Base-by-base conservation (phyloP, 2,888 invertebrate genomes). In the Caprella mutica region DNA sequence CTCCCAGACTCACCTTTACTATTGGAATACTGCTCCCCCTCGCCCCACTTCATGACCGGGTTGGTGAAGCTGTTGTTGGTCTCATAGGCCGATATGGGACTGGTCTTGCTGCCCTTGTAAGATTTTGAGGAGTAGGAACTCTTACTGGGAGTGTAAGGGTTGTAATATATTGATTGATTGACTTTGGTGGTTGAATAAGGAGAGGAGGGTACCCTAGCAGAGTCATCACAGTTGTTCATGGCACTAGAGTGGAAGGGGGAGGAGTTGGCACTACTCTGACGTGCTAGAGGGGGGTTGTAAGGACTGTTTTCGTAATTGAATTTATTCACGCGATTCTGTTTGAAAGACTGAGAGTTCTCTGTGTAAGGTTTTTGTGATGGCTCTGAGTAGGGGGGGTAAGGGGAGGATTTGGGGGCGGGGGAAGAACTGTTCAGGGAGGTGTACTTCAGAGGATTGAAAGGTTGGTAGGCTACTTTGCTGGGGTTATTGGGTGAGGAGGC, bases 11-110 rank as follows among this genome's bases (percentile, higher is more conserved):
- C 58, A 54, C 58, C 58, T 43, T 58, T 54, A 54, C 58, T 54
- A 58, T 55, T 55, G 54, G 33, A 50, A 58, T 30, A 30, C 8
- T 8, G 5, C 9, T n/a, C 44, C 44, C 24, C 44, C n/a, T n/a
- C n/a, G n/a, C n/a, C n/a, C n/a, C 51, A 24, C 39, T 33, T 26
- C 52, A n/a, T 26, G 54, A 50, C 42, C 43, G 46, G 33, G 27
- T 35, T 55, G 58, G 54, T 58, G 58, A 55, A 58, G 54, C 55
- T 50, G 42, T 51, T 43, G 42, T 58, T 54, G 54, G 54, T 58
- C 54, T 55, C 51, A 54, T 55, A 23, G 54, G 55, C 50, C 51
- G 51, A 39, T 14, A 21, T 23, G 21, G 43, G 24, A 30, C 48
- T 48, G n/a, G 48, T 48, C 12, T 48, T 48, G 30, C 48, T 48